Base-by-base conservation (phyloP, 1,140 invertebrate species). In the Steinernema khuongi region DNA sequence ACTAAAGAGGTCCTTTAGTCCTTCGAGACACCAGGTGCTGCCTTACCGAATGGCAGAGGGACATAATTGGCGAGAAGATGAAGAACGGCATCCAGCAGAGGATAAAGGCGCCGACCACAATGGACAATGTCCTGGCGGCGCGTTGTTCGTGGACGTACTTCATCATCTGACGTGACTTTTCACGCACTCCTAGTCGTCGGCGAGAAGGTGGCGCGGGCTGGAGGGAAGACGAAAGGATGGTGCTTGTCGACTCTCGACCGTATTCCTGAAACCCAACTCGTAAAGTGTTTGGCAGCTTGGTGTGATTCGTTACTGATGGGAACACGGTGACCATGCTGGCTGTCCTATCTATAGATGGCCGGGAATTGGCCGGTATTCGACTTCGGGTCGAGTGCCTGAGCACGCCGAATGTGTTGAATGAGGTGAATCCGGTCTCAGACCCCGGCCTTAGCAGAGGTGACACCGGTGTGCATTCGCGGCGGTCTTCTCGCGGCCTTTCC, bases 11-110 rank as follows among this genome's bases (percentile, higher is more conserved):
- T 14, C 22, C 90, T 73, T 94, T 43, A 41, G 67, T 31, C 26
- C 30, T 36, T 14, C 31, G 1, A 2, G 17, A 30, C 1, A 32
- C 7, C 67, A 14, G 32, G 4, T 19, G 66, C 33, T n/a, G n/a
- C 68, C 79, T 76, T 71, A 82, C 81, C 68, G 32, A 76, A 31
- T 69, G 68, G 86, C 94, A 96, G 81, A 96, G 91, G 0, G 94
- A 94, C 7, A 92, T 92, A 79, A 96, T 80, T 68, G 88, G 88
- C 86, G 98, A 97, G 71, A 97, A 92, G 50, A 97, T 92, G 86
- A 99, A 99, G 87, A 99, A 99, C 33, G 96, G 96, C 76, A 97
- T 88, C 92, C 92, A 94, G 85, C 93, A 96, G 1, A 92, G 89
- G 2, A 96, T 95, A 86, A 99, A 99, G 32, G 96, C 94, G n/a